These are phyloP conservation scores for Burhinus bistriatus DNA, from an alignment of 2,113 vertebrate genomes.

Conservation along the genomic window DNA sequence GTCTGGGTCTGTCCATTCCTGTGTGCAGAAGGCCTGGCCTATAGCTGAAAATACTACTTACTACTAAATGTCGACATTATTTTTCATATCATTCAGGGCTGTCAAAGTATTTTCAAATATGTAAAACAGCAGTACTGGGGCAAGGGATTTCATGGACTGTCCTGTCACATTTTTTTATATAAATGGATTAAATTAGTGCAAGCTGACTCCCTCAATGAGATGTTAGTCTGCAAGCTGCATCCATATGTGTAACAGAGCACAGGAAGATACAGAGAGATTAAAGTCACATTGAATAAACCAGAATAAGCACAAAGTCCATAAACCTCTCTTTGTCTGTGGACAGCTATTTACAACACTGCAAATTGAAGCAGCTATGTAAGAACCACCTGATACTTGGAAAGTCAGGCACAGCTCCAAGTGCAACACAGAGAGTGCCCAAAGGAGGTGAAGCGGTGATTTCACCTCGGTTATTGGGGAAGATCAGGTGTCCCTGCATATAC, in stretches of 20 bases:
- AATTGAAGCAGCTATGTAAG: not conserved
- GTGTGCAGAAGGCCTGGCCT: not conserved
- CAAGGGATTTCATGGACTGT: not conserved
- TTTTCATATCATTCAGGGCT: not conserved
- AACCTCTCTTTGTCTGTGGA: not conserved
- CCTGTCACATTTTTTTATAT: not conserved
- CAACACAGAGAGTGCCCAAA: not conserved
- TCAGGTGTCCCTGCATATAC: not conserved
- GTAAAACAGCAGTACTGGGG: not conserved
- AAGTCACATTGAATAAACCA: not conserved
- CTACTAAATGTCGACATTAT: not conserved
- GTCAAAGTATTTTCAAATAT: not conserved
- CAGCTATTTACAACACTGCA: not conserved
- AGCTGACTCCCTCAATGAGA: not conserved
- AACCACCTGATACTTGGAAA: not conserved
- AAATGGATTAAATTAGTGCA: slow-evolving; percentile 1
- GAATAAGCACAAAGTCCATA: not conserved
- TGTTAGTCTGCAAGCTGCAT: not conserved
- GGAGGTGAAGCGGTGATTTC: not conserved
- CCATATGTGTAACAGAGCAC: not conserved
- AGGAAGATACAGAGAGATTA: not conserved
- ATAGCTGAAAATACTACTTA: not conserved
- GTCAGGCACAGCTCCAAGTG: not conserved
- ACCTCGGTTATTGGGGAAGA: not conserved
- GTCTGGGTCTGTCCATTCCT: not conserved